Percentiles rank a stretch among this genome's conserved stretches.
Conservation (phyloP, 1,140 invertebrate genomes). For the Caligus rogercresseyi region DNA sequence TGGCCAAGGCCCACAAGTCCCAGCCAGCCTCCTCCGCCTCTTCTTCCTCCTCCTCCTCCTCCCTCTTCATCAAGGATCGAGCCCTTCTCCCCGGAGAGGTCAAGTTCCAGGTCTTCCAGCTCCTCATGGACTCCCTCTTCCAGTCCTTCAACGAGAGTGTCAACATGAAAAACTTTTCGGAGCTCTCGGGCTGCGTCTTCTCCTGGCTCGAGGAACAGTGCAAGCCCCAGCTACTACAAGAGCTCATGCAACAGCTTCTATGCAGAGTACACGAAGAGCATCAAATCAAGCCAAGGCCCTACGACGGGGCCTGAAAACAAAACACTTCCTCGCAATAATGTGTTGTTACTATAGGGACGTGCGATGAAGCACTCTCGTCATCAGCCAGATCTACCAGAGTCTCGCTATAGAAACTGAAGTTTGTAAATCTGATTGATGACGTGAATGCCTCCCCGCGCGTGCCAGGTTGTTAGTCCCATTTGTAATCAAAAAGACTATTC, state of each 20-base stretch:
- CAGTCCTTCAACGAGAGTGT: slow-evolving; percentile 65
- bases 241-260: slow-evolving; percentile 10
- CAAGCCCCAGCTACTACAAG: slow-evolving; percentile 54
- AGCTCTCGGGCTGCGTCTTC: slow-evolving; percentile 79
- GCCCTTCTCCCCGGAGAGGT: slow-evolving; percentile 76
- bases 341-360: too few relatives aligned
- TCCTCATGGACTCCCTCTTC: slow-evolving; percentile 82
- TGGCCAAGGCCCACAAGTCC: slow-evolving; percentile 86
- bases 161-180: slow-evolving; percentile 73
- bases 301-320: too few relatives aligned
- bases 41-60: background rate
- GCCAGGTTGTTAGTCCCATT: too few relatives aligned
- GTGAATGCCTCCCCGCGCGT: too few relatives aligned
- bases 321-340: too few relatives aligned
- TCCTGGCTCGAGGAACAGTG: slow-evolving; percentile 92
- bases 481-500: too few relatives aligned
- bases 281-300: too few relatives aligned
- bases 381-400: too few relatives aligned
- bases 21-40: slow-evolving; percentile 31
- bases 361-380: too few relatives aligned
- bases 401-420: too few relatives aligned
- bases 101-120: slow-evolving; percentile 85
- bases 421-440: too few relatives aligned
- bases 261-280: background rate
- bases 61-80: slow-evolving; percentile 33